Percentiles rank a stretch among this genome's conserved stretches.
Evolutionary conservation across 2,888 invertebrate species (phyloP).

Genomic region (Aphelenchoides bicaudatus): DNA sequence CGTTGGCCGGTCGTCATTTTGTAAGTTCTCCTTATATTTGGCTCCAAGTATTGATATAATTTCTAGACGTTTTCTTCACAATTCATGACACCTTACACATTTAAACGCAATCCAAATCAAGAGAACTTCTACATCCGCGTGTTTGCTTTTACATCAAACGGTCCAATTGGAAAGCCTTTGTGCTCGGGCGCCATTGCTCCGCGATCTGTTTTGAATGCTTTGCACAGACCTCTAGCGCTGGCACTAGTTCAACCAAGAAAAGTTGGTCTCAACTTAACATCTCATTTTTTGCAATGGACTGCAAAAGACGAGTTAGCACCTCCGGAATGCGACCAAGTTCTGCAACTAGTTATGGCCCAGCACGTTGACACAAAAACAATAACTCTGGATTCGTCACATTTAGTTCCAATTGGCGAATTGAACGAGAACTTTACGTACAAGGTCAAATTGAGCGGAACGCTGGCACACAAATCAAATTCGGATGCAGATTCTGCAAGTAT

Average conservation of each 20-base stretch:
- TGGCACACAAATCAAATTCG: not conserved
- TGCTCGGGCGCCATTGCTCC: not conserved
- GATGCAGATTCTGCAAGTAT: not conserved
- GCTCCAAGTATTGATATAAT: not conserved
- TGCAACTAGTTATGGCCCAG: not conserved
- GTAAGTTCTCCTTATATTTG: not conserved
- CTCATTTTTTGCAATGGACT: not conserved
- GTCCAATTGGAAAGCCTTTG: not conserved
- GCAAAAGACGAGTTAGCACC: not conserved
- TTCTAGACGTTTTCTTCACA: not conserved
- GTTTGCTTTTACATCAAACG: not conserved
- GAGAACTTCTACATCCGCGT: slow-evolving; percentile 6
- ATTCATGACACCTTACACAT: not conserved
- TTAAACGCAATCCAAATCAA: not conserved
- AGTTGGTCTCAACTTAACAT: not conserved
- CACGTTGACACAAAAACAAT: not conserved
- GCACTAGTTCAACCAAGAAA: not conserved
- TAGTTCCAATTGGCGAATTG: slow-evolving; percentile 4
- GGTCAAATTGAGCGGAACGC: slow-evolving; percentile 6
- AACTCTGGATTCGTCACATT: slow-evolving; percentile 5
- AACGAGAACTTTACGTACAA: slow-evolving; percentile 10
- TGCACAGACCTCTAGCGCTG: not conserved
- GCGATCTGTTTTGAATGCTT: too few species aligned
- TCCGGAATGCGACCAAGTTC: slow-evolving; percentile 4
- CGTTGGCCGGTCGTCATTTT: slow-evolving; percentile 1